Evolutionary conservation across 1,140 invertebrate species (phyloP).

Genomic region (Drosophila suzukii): DNA sequence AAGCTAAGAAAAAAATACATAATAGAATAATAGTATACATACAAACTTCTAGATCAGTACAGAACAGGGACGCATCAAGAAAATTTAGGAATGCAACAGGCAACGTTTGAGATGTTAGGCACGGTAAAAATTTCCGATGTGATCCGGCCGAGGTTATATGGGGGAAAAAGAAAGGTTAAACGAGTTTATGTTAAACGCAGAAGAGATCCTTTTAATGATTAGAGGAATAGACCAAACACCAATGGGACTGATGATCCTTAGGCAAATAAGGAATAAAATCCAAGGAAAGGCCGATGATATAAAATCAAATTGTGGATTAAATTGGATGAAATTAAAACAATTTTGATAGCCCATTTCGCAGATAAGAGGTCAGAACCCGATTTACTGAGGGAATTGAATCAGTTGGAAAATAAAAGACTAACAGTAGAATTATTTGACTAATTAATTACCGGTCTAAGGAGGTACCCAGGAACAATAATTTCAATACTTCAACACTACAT

Average conservation of each 20-base stretch:
- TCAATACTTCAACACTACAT: too few relatives aligned
- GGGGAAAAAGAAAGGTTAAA: neutral
- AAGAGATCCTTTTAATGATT: conserved; percentile 9
- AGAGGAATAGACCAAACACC: too few relatives aligned
- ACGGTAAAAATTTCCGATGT: conserved; percentile 7
- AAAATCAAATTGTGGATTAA: conserved; percentile 5
- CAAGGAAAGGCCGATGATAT: conserved; percentile 11
- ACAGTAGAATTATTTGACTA: conserved; percentile 4
- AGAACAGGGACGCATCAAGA: conserved; percentile 5
- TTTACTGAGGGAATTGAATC: too few relatives aligned
- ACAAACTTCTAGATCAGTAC: conserved; percentile 1
- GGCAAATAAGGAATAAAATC: conserved; percentile 13
- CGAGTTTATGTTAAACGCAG: conserved; percentile 5
- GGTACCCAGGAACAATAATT: too few relatives aligned
- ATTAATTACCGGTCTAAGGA: neutral
- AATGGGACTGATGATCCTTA: neutral
- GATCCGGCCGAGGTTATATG: conserved; percentile 1
- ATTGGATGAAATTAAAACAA: conserved; percentile 7
- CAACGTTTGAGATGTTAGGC: conserved; percentile 8
- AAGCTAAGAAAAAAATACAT: neutral
- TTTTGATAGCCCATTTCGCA: conserved; percentile 4
- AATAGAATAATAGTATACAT: too few relatives aligned
- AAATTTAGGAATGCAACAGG: conserved; percentile 8
- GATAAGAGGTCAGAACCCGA: too few relatives aligned
- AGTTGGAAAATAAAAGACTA: conserved; percentile 12